Percentiles rank a stretch among this genome's conserved stretches.
Evolutionary conservation across 2,888 invertebrate species (phyloP).

Genomic region (Drosophila cracens): DNA sequence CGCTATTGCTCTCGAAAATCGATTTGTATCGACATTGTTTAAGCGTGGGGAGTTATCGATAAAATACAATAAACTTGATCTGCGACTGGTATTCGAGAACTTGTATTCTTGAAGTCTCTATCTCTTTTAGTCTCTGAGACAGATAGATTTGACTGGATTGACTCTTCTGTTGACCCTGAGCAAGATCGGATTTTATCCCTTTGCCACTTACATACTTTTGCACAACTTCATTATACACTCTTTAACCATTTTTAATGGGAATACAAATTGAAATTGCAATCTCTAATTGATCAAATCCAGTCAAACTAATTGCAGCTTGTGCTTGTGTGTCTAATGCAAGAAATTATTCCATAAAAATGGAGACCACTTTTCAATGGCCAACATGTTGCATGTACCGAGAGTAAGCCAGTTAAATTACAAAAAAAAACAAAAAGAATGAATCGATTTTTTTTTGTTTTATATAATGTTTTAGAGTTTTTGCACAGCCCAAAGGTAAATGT

Average conservation of each 20-base stretch:
- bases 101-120: not conserved
- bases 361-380: not conserved
- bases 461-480: not conserved
- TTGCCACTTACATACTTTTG: not conserved
- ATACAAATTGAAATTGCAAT: not conserved
- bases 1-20: not conserved
- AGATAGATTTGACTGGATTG: not conserved
- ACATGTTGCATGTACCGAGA: slow-evolving; percentile 6
- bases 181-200: not conserved
- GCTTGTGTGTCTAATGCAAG: not conserved
- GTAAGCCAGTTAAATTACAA: not conserved
- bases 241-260: not conserved
- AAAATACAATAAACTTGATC: not conserved
- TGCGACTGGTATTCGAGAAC: not conserved
- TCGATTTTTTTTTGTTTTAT: not conserved
- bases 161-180: not conserved
- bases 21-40: not conserved
- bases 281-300: not conserved
- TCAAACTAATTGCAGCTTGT: not conserved
- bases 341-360: not conserved
- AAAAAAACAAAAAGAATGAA: not conserved
- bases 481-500: not conserved
- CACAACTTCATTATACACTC: not conserved
- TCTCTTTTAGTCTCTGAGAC: not conserved
- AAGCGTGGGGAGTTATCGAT: not conserved